Evolutionary conservation across 53 echinoderm and acorn worm genomes (phyloP), one percentile per base, ranked within the genome.

Genomic region (Arbacia lixula): DNA sequence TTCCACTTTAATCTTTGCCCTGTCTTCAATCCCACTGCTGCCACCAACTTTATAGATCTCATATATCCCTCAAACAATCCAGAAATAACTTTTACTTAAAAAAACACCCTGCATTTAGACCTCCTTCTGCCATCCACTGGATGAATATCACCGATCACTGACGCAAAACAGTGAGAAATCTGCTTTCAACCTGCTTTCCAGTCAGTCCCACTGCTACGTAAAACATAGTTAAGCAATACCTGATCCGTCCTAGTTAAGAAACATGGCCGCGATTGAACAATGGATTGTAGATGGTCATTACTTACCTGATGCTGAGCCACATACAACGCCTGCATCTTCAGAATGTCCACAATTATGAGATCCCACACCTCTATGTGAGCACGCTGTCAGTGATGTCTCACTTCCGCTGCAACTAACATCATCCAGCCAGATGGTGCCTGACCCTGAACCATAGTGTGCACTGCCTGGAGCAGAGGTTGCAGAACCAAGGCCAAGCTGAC

Each of bases 321-420:
- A 91, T 31, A 87, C 76, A n/a, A 91, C 87, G 30, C 87, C 87
- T 3, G 87, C 91, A 40, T 91, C 87, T 29, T 87, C 91, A 1
- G 19, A 36, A 41, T 87, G 91, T n/a, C 32, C 62, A 21, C 91
- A 91, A 71, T 91, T 77, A 30, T 91, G 87, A 21, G 49, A 41
- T 36, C 87, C 84, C 31, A 87, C 26, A 1, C 84, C 87, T 14
- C 24, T 43, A 28, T 87, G 87, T 10, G 14, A 67, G 28, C 87
- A 91, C 1, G 66, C 50, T 19, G 72, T 28, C n/a, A 91, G 78
- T 1, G 77, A 66, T 0, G 77, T 11, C 69, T 87, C 87, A 3
- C 37, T 87, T 31, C 87, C 87, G 6, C 40, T 10, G 60, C 87
- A 91, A 9, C 60, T 56, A n/a, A 87, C 52, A 38, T 87, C 52